Evolutionary conservation across 2,888 invertebrate species (phyloP).

Genomic region (Caenorhabditis auriculariae): DNA sequence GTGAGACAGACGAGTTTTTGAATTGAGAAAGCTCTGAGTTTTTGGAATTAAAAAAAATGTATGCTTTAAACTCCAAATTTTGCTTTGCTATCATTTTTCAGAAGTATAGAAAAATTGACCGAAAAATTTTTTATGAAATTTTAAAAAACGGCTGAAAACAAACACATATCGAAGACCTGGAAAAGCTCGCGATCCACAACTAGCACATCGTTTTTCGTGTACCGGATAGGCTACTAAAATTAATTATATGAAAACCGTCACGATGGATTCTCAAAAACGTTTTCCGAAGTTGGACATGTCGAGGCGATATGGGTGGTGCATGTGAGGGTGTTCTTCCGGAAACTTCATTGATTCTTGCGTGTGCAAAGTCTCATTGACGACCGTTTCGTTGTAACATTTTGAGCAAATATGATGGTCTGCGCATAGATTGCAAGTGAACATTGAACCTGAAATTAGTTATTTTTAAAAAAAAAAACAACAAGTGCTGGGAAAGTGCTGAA

Average conservation of each 20-base stretch:
- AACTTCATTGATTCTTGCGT: constrained; percentile 10
- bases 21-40: too few relatives aligned
- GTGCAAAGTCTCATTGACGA: constrained; percentile 24
- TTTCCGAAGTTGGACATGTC: constrained; percentile 34
- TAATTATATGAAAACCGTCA: background rate
- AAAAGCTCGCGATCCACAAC: constrained; percentile 32
- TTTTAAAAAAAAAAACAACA: constrained; percentile 1
- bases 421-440: constrained; percentile 32
- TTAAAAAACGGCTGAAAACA: constrained; percentile 1
- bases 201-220: constrained; percentile 29
- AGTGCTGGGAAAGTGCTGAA: background rate
- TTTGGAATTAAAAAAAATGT: too few relatives aligned
- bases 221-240: constrained; percentile 34
- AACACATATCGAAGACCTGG: constrained; percentile 34
- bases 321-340: constrained; percentile 26
- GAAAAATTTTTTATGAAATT: background rate
- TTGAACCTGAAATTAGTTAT: constrained; percentile 18
- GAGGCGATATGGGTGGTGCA: constrained; percentile 27
- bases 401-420: constrained; percentile 26
- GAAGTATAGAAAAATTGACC: background rate
- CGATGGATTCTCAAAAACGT: constrained; percentile 6
- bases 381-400: constrained; percentile 24
- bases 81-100: background rate
- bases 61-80: too few relatives aligned
- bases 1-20: too few relatives aligned